Percentiles rank a stretch among this genome's conserved stretches.
Evolutionary conservation across 1,140 invertebrate species (phyloP).

Genomic region (Drosophila elegans): DNA sequence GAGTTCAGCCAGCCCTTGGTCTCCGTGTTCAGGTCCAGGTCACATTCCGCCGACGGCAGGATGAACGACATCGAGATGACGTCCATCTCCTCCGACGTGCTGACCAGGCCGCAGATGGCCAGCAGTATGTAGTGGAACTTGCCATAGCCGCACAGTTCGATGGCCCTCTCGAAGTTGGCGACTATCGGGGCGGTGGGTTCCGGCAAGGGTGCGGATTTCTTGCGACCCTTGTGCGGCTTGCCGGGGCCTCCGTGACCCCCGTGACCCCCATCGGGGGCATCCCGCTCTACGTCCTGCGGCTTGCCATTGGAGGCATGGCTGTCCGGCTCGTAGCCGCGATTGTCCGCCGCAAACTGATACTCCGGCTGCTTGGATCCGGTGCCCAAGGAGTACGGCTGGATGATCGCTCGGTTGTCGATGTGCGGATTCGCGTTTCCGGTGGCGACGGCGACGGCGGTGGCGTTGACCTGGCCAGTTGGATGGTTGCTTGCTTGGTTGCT

Average conservation of each 20-base stretch:
- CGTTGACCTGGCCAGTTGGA: slow-evolving; percentile 47
- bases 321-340: slow-evolving; percentile 76
- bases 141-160: slow-evolving; percentile 94
- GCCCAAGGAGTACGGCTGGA: slow-evolving; percentile 77
- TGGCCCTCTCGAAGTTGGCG: slow-evolving; percentile 93
- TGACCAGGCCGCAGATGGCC: slow-evolving; percentile 95
- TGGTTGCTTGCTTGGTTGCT: slow-evolving; percentile 69
- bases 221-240: slow-evolving; percentile 26
- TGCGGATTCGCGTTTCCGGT: slow-evolving; percentile 45
- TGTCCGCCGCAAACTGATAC: slow-evolving; percentile 79
- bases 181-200: slow-evolving; percentile 86
- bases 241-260: slow-evolving; percentile 56
- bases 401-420: slow-evolving; percentile 79
- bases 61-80: slow-evolving; percentile 98
- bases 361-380: slow-evolving; percentile 68
- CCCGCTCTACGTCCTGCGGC: slow-evolving; percentile 80
- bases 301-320: slow-evolving; percentile 68
- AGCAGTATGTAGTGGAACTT: slow-evolving; percentile 95
- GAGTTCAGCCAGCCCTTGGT: slow-evolving; percentile 95
- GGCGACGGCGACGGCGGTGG: slow-evolving; percentile 14
- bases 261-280: slow-evolving; percentile 54
- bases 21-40: slow-evolving; percentile 93
- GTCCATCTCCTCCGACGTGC: slow-evolving; percentile 97
- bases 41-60: slow-evolving; percentile 95
- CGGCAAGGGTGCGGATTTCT: slow-evolving; percentile 76